Percentiles rank a stretch among this genome's conserved stretches.
Conservation (phyloP, 2,113 vertebrate genomes). For the Cairina moschata region DNA sequence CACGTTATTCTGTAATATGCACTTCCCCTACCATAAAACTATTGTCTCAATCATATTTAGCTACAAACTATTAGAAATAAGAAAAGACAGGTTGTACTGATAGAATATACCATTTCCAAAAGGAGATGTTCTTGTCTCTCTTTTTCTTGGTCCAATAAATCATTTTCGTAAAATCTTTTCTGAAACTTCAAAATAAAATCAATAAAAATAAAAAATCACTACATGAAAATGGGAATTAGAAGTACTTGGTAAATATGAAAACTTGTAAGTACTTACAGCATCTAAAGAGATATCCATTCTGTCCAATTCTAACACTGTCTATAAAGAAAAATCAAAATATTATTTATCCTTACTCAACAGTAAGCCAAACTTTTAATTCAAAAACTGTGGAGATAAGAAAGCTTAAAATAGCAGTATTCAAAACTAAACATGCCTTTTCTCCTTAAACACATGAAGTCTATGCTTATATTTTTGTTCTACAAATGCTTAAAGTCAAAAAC, state of each 20-base stretch:
- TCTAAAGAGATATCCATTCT: conserved; percentile 91
- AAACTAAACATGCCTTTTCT: not conserved
- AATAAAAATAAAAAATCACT: conserved; percentile 45
- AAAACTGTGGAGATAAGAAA: not conserved
- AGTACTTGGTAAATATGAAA: not conserved
- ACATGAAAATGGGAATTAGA: conserved; percentile 61
- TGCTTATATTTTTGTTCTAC: not conserved
- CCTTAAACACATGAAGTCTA: not conserved
- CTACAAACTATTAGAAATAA: not conserved
- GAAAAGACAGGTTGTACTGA: not conserved
- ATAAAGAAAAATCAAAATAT: conserved; percentile 30
- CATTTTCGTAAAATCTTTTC: conserved; percentile 87
- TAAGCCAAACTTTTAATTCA: not conserved
- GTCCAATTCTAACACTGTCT: conserved; percentile 94
- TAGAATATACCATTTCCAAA: conserved; percentile 88
- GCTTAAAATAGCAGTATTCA: not conserved
- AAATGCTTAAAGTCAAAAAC: not conserved
- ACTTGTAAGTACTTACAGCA: conserved; percentile 72
- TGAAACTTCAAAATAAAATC: conserved; percentile 82
- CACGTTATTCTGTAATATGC: not conserved
- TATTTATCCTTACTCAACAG: not conserved
- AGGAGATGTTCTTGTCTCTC: conserved; percentile 91
- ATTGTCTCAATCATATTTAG: not conserved
- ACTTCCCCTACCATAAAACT: not conserved
- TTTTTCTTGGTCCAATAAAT: conserved; percentile 92